Conservation (phyloP, 2,888 invertebrate genomes). For the Cosmorhoe ocellata region DNA sequence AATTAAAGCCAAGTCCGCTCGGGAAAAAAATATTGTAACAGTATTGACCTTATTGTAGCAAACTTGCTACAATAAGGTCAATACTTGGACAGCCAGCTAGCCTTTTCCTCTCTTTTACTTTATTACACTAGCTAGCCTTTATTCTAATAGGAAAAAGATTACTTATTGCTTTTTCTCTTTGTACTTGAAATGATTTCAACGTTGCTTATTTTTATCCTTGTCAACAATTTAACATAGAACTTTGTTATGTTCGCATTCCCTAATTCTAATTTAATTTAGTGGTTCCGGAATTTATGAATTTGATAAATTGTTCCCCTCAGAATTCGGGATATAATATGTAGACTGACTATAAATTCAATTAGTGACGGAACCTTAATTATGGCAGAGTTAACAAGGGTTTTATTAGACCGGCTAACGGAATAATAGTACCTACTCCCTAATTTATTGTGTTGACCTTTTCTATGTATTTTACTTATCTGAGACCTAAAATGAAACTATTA, state of each 20-base stretch:
- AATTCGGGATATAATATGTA: constrained; percentile 18
- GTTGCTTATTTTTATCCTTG: too few species aligned
- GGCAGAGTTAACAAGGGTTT: constrained; percentile 42
- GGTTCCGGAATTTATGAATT: constrained; percentile 15
- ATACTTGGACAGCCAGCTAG: not conserved
- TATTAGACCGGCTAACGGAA: constrained; percentile 31
- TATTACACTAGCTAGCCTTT: too few species aligned
- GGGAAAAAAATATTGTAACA: too few species aligned
- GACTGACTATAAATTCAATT: constrained; percentile 43
- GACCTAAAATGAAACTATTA: not conserved
- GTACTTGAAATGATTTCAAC: too few species aligned
- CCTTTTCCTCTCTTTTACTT: too few species aligned
- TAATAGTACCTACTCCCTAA: constrained; percentile 34
- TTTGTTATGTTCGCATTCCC: too few species aligned
- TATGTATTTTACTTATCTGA: constrained; percentile 1
- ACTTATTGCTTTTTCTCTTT: too few species aligned
- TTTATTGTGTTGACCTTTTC: constrained; percentile 20
- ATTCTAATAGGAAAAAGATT: too few species aligned
- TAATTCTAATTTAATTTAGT: constrained; percentile 14
- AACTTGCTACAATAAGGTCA: not conserved
- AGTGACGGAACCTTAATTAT: constrained; percentile 38
- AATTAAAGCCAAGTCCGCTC: not conserved
- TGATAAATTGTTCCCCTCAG: constrained; percentile 13
- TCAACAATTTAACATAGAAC: too few species aligned
- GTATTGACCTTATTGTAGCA: too few species aligned